These are phyloP conservation scores for Nesoenas mayeri DNA, from an alignment of 2,113 vertebrate genomes.

Conservation along the genomic window DNA sequence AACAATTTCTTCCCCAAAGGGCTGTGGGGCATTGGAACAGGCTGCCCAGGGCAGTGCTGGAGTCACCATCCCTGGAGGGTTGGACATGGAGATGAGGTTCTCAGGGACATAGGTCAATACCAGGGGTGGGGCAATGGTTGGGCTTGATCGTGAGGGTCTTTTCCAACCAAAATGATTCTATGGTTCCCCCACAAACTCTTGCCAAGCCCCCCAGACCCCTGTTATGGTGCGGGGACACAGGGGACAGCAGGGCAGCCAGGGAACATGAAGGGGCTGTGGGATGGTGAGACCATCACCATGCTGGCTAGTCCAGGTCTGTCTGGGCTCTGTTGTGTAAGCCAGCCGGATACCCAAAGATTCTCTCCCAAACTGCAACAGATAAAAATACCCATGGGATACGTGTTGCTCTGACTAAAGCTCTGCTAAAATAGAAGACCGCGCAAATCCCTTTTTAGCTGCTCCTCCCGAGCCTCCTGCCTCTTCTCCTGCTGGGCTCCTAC, in stretches of 20 bases:
- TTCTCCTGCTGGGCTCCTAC: not conserved
- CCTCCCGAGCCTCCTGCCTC: not conserved
- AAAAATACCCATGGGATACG: slow-evolving; percentile 28
- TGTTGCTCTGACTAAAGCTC: slow-evolving; percentile 3
- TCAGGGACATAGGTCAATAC: too few relatives aligned
- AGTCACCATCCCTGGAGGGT: too few relatives aligned
- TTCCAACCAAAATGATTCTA: too few relatives aligned
- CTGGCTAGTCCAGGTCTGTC: accelerated
- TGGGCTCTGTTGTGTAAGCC: not conserved
- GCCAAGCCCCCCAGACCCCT: not conserved
- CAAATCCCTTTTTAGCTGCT: slow-evolving; percentile 10
- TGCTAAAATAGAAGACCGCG: not conserved
- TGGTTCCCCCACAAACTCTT: not conserved
- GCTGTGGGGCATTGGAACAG: too few relatives aligned
- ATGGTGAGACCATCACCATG: accelerated
- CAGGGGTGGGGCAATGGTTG: too few relatives aligned
- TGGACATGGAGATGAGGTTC: too few relatives aligned
- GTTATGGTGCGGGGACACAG: accelerated
- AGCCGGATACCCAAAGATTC: not conserved
- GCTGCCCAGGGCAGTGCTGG: too few relatives aligned
- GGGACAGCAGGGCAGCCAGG: not conserved
- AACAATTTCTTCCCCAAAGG: too few relatives aligned
- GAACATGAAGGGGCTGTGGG: accelerated
- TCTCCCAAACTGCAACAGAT: not conserved
- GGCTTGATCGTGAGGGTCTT: too few relatives aligned